Evolutionary conservation across 2,113 vertebrate genomes (phyloP), one percentile per base, ranked within the genome.

Genomic region (Orthonyx spaldingii): DNA sequence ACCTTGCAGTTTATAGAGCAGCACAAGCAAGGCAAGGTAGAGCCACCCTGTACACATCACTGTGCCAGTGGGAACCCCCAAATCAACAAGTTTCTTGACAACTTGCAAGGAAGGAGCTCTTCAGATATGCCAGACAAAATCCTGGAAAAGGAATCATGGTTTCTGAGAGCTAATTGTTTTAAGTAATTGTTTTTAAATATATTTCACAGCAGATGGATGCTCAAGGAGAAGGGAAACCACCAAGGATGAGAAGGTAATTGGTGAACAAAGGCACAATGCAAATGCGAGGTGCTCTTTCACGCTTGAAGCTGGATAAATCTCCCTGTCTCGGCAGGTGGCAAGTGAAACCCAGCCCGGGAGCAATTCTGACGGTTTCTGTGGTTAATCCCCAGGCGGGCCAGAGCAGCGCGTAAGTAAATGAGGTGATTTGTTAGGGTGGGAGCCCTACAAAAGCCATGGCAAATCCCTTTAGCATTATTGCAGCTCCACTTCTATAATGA

Each of bases 341-440:
- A 79, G 90, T 93, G 78, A 94, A 95, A 55, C 90, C 97, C 44
- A 96, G 66, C 87, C 94, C 97, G 4, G 98, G 96, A 91, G 97
- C 97, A 52, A 96, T 97, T 21, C 94, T 98, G 85, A 98, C 96
- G 1, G 97, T 98, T 76, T 98, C 98, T 64, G 94, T 98, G 75
- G 93, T 96, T 18, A 98, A 98, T 84, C 94, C 92, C 49, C 97
- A 96, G 88, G 87, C 96, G 5, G 69, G 96, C 77, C 92, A 95
- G 84, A 59, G 56, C 3, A 55, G 93, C 15, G 3, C 1, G 97
- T 98, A 83, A 98, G 98, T 98, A 93, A 87, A 94, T 72, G 41
- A 87, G 49, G 42, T 70, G 53, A 68, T 92, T 90, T 90, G 69
- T 88, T 77, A 26, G 56, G 53, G 16, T 72, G 46, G 60, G 61